Evolutionary conservation across 2,113 vertebrate species (phyloP).

Genomic region (Mellivora capensis): DNA sequence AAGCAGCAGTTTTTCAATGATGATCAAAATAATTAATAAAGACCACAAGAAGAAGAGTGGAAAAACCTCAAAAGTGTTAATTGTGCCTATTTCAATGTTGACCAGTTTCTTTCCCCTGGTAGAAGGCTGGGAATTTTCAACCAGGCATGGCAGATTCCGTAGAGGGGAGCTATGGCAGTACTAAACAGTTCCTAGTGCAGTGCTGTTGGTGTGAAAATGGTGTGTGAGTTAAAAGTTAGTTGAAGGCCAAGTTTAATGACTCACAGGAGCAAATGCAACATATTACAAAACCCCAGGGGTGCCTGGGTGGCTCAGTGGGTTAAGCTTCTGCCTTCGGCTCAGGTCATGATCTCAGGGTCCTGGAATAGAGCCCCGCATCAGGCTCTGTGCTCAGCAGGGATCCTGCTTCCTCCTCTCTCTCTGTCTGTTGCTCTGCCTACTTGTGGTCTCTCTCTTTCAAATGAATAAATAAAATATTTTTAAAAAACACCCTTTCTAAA

Average conservation of each 20-base stretch:
- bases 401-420: too few species aligned
- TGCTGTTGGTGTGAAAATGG: background rate
- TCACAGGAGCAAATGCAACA: background rate
- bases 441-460: too few species aligned
- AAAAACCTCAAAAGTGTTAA: background rate
- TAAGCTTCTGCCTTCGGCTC: too few species aligned
- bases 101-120: background rate
- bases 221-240: background rate
- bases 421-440: too few species aligned
- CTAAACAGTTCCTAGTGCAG: accelerated
- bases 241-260: background rate
- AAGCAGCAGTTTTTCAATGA: background rate
- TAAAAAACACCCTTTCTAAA: too few species aligned
- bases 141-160: too few species aligned
- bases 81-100: background rate
- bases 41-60: background rate
- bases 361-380: too few species aligned
- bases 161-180: background rate
- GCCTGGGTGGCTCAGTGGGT: too few species aligned
- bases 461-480: too few species aligned
- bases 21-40: background rate
- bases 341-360: too few species aligned
- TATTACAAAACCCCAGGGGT: background rate
- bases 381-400: too few species aligned
- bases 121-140: background rate